A percentile compares a stretch with the other conserved stretches of the same genome.
phyloP scores from a whole-genome alignment of 2,113 vertebrate genomes.

The Alectura lathami region DNA sequence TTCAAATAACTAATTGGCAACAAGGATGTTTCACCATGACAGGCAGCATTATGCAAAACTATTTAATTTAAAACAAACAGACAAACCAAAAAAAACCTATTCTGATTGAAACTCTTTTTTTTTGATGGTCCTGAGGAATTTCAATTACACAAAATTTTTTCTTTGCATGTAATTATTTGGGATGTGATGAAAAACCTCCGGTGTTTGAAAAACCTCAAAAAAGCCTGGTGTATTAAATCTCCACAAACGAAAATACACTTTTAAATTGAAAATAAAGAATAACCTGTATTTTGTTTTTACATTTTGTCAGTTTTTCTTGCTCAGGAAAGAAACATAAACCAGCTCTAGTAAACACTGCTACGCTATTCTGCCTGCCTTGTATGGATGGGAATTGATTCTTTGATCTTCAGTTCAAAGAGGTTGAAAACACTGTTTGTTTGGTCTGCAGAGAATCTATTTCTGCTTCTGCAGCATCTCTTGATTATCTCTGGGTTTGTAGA shows the following conservation, averaged over 20 bases:
- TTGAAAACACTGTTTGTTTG: slow-evolving; percentile 5
- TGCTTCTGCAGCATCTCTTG: background rate
- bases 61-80: background rate
- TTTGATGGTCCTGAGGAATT: background rate
- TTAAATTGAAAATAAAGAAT: background rate
- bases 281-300: background rate
- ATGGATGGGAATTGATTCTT: slow-evolving; percentile 20
- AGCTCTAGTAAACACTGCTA: background rate
- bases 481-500: background rate
- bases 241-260: background rate
- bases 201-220: background rate
- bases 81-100: background rate
- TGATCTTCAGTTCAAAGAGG: slow-evolving; percentile 64
- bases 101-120: background rate
- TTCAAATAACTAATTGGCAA: background rate
- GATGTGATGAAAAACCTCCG: background rate
- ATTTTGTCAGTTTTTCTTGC: background rate
- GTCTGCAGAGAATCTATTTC: slow-evolving; percentile 18
- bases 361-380: background rate
- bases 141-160: background rate
- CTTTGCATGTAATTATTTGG: background rate
- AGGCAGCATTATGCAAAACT: background rate
- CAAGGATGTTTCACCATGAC: background rate
- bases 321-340: background rate
- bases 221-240: background rate